Conservation (phyloP, 2,113 vertebrate genomes). For the Tympanuchus pallidicinctus region DNA sequence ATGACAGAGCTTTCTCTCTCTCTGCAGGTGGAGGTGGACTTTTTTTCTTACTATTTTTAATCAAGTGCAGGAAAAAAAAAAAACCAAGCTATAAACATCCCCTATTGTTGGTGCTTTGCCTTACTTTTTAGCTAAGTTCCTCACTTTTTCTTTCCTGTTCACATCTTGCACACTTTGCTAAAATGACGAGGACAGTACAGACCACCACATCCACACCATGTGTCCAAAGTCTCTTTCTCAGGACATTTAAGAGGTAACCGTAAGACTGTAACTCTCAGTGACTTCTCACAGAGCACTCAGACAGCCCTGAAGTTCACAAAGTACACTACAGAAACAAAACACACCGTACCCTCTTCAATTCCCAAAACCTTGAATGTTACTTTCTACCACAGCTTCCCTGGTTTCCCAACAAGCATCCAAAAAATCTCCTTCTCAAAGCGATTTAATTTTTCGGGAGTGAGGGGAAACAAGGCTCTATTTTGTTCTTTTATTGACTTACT, state of each 20-base stretch:
- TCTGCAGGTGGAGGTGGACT: neutral
- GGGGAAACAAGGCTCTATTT: neutral
- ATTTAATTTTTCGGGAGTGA: neutral
- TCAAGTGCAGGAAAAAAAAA: neutral
- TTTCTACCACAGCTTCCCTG: neutral
- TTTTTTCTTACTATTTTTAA: neutral
- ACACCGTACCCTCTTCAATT: neutral
- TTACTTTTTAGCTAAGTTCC: neutral
- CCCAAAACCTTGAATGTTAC: neutral
- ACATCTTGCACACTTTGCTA: neutral
- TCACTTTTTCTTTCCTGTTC: neutral
- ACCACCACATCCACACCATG: neutral
- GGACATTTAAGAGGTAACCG: accelerated
- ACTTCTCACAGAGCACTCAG: neutral
- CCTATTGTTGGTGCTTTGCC: neutral
- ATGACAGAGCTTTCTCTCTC: neutral
- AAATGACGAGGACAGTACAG: neutral
- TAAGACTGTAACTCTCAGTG: neutral
- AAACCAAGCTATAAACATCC: accelerated
- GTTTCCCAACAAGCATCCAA: neutral
- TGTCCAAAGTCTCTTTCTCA: neutral
- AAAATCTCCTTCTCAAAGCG: neutral
- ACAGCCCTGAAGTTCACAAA: neutral
- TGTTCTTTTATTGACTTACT: neutral
- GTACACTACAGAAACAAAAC: neutral